Percentiles rank a stretch among this genome's conserved stretches.
These are phyloP conservation scores for Hestina assimilis DNA, from an alignment of 1,140 invertebrate species.

Conservation along the genomic window DNA sequence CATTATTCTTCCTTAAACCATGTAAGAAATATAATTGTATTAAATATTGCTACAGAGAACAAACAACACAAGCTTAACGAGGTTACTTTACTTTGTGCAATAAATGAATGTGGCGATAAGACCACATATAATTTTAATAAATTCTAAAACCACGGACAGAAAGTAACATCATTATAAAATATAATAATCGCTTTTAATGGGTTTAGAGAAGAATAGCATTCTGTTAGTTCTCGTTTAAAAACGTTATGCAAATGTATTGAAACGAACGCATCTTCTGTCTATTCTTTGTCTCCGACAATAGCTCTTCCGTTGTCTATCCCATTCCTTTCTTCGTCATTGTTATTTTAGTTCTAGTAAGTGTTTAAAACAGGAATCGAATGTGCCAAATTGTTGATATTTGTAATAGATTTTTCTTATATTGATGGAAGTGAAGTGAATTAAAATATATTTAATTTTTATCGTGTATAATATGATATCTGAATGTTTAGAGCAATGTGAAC, in stretches of 20 bases:
- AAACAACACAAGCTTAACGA: too few species aligned
- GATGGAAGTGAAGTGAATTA: conserved; percentile 24
- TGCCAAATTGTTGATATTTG: conserved; percentile 68
- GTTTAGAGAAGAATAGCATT: background rate
- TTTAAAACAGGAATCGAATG: conserved; percentile 36
- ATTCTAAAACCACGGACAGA: too few species aligned
- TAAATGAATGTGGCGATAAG: too few species aligned
- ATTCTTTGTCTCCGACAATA: background rate
- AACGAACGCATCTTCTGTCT: conserved; percentile 8
- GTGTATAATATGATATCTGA: conserved; percentile 12
- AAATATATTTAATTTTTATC: conserved; percentile 16
- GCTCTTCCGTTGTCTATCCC: background rate
- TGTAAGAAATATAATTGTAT: background rate
- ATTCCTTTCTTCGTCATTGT: conserved; percentile 16
- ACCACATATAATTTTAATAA: too few species aligned
- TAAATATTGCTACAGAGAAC: background rate
- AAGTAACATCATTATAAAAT: too few species aligned
- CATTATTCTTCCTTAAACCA: background rate
- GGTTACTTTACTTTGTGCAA: too few species aligned
- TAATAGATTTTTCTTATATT: conserved; percentile 55
- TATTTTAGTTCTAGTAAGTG: conserved; percentile 26
- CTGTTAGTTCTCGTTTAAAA: background rate
- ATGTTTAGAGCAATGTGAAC: conserved; percentile 24
- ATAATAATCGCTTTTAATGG: too few species aligned
- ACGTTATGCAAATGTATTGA: background rate